Evolutionary conservation across 2,888 invertebrate genomes (phyloP).

Genomic region (Mesorhabditis belari): DNA sequence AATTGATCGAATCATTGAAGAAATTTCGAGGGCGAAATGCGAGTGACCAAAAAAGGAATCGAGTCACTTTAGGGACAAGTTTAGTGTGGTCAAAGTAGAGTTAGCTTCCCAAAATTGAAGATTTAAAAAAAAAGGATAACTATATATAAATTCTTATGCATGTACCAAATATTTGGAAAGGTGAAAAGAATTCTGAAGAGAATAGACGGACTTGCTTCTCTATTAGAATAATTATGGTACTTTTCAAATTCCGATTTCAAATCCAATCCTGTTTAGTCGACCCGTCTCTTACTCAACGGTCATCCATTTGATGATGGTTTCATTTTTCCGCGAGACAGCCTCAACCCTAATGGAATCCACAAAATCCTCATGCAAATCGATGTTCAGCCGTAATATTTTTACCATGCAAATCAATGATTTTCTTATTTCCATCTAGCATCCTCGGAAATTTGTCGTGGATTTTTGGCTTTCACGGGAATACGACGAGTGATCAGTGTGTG

Average conservation of each 20-base stretch:
- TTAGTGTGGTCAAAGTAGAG: no score
- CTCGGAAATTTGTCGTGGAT: slow-evolving; percentile 34
- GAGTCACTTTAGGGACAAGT: no score
- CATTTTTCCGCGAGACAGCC: slow-evolving; percentile 15
- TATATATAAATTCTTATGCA: no score
- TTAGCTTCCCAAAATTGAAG: no score
- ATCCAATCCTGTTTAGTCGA: neutral
- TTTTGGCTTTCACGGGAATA: slow-evolving; percentile 18
- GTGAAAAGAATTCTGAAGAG: neutral
- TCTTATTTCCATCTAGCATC: slow-evolving; percentile 6
- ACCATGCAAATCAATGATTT: neutral
- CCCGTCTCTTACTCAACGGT: neutral
- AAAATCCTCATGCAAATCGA: slow-evolving; percentile 28
- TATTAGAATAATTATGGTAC: no score
- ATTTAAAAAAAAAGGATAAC: no score
- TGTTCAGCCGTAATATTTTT: slow-evolving; percentile 12
- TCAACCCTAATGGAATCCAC: slow-evolving; percentile 22
- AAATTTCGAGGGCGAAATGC: no score
- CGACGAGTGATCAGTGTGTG: slow-evolving; percentile 24
- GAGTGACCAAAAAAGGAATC: no score
- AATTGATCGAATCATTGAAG: no score
- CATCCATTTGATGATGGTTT: neutral
- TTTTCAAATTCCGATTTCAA: no score
- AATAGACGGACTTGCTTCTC: neutral
- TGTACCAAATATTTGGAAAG: slow-evolving; percentile 20